Evolutionary conservation across 2,888 invertebrate genomes (phyloP), one percentile per base, ranked within the genome.

Genomic region (Sinohyriopsis cumingii): DNA sequence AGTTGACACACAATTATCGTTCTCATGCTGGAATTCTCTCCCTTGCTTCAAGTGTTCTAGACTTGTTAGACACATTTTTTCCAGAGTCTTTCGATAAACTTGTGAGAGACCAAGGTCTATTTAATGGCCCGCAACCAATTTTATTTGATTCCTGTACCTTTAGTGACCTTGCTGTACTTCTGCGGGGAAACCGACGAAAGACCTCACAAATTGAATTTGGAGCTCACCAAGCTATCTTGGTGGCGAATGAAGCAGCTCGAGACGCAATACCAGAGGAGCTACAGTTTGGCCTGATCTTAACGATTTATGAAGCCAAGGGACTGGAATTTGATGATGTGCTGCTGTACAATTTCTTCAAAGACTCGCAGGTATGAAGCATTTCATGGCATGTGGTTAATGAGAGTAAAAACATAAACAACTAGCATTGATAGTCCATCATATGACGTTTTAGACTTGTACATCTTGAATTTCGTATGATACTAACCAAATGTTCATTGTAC

Each of bases 131-230:
- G 3, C 75, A 75, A 55, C 87, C 87, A 18, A 82, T 86, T 5
- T 72, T 87, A 20, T 73, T 87, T 22, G 85, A 86, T 71, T 85
- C 86, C 4, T 85, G 86, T 68, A 83, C 80, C 64, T 80, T 81
- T 53, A 73, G 78, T 67, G 83, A 85, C 63, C 70, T 4, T 33
- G 82, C 84, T 19, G 72, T 85, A 55, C 63, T 85, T 45, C 65
- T 85, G 55, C 60, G 76, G 62, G 84, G 85, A 64, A 83, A 84
- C 78, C 81, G 76, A 61, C 77, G 86, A 4, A 82, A 84, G 71
- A 84, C 84, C 1, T 85, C 87, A 9, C 83, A 84, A 67, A 88
- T 88, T 65, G 88, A 88, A 71, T 88, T 87, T 81, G 87, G 87
- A 1, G 87, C 88, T n/a, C 87, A 88, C 68, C 87, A 67, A 67